Evolutionary conservation across 2,797 vertebrate species (phyloP).

Genomic region (Channallabes apus): DNA sequence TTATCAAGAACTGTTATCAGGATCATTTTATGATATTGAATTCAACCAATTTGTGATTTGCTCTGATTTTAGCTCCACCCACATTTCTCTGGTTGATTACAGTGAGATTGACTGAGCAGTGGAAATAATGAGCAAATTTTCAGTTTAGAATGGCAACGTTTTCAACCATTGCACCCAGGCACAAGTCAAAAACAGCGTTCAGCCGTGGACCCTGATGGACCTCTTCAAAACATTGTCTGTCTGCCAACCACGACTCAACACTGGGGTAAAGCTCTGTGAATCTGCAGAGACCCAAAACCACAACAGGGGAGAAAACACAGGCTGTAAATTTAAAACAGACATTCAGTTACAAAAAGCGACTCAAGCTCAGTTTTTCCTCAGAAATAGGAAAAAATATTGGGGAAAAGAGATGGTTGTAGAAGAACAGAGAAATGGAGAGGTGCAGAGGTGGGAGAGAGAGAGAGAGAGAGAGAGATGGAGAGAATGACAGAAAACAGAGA

Average conservation of each 20-base stretch:
- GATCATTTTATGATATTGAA: neutral
- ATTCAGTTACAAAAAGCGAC: neutral
- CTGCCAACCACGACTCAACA: conserved; percentile 8
- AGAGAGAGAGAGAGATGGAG: too few relatives aligned
- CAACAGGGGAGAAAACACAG: neutral
- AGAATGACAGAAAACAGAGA: neutral
- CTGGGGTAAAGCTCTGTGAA: neutral
- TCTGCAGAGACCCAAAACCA: neutral
- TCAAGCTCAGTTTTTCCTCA: neutral
- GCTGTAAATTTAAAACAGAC: neutral
- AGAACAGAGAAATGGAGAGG: neutral
- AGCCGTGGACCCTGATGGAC: conserved; percentile 11
- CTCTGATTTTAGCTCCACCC: neutral
- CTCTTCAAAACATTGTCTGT: conserved; percentile 44
- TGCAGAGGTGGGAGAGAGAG: neutral
- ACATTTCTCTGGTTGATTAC: neutral
- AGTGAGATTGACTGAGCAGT: too few relatives aligned
- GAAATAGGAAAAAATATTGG: neutral
- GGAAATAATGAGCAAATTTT: neutral
- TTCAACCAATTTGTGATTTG: neutral
- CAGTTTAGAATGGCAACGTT: neutral
- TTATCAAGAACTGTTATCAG: neutral
- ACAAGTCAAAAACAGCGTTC: conserved; percentile 10
- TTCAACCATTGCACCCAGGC: neutral
- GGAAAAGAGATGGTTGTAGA: neutral